Base-by-base conservation (phyloP, 2,888 invertebrate species). In the Gibbula magus region DNA sequence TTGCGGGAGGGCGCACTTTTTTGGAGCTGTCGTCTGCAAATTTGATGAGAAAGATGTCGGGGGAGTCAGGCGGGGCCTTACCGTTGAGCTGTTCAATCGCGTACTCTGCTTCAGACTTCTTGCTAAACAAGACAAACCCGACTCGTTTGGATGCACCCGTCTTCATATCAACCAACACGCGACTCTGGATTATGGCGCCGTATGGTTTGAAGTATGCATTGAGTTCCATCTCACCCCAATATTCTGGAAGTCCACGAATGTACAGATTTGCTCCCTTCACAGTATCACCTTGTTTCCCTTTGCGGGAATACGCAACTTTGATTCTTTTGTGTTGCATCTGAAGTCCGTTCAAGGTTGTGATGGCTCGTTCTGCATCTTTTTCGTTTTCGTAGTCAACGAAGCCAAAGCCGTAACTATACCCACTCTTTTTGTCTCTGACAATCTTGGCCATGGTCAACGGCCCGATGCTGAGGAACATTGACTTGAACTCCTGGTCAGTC, bases 351-450 rank as follows among this genome's bases (percentile, higher is more conserved):
- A 98, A 94, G 70, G 96, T 95, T 89, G 95, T 95, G 85, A 98
- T 97, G 75, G 98, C 98, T 87, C 96, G 95, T 79, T 95, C 93
- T 54, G 98, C 97, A 93, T 97, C 97, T 91, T 96, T 96, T 85
- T 96, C 96, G 81, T 95, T 95, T 77, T 95, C 95, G 93, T 96
- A 98, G 93, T 98, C 98, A 75, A 98, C 97, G 93, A 98, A 98
- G 54, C 98, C 98, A 93, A 98, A 98, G 67, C 98, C 98, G 93
- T 96, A 98, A 93, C 97, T 97, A 94, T 98, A 98, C 75, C 97
- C 97, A 93, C 97, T 97, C 95, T 85, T 82, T 77, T 91, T 91
- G 82, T 93, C 92, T 16, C 93, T 86, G 10, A 93, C 90, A 88
- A 98, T 96, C 89, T 97, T 95, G 93, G 97, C 96, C 88, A 96